A percentile compares a stretch with the other conserved stretches of the same genome.
These are phyloP conservation scores for Xiphydria camelus DNA, from an alignment of 2,888 invertebrate species.

Conservation along the genomic window DNA sequence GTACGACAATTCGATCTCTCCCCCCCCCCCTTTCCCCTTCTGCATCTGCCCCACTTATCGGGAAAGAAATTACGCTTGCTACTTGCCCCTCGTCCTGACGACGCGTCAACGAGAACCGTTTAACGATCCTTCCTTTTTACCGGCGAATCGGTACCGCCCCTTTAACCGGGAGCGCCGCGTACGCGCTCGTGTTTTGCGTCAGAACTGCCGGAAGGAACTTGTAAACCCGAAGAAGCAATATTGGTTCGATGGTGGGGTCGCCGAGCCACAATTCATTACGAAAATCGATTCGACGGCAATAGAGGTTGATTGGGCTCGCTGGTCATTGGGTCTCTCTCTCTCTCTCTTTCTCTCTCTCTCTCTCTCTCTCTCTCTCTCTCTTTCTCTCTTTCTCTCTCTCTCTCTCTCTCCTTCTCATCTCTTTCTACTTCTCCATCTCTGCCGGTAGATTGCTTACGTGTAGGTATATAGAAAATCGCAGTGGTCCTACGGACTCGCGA, in stretches of 20 bases:
- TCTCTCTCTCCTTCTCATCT: constrained; percentile 4
- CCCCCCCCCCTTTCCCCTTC: no score
- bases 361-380: constrained; percentile 5
- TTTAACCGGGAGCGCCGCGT: constrained; percentile 4
- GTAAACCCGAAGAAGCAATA: constrained; percentile 52
- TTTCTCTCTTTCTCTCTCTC: not conserved
- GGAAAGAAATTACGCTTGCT: no score
- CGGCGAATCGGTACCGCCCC: constrained; percentile 8
- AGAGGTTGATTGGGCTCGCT: constrained; percentile 47
- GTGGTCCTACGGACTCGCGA: no score
- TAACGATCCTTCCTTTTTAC: constrained; percentile 7
- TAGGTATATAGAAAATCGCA: no score
- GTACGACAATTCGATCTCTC: no score
- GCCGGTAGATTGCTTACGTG: no score
- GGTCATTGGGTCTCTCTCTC: constrained; percentile 31
- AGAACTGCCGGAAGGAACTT: constrained; percentile 26
- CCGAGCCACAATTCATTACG: constrained; percentile 51
- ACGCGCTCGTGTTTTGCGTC: not conserved
- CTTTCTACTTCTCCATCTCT: constrained; percentile 11
- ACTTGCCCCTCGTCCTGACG: no score
- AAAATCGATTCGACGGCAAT: constrained; percentile 49
- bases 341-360: constrained; percentile 22
- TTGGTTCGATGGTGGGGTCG: constrained; percentile 39
- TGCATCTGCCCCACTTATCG: no score
- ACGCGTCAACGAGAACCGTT: not conserved